A percentile compares a stretch with the other conserved stretches of the same genome.
Conservation (phyloP, 2,888 invertebrate genomes). For the Strigamia transsilvanica region DNA sequence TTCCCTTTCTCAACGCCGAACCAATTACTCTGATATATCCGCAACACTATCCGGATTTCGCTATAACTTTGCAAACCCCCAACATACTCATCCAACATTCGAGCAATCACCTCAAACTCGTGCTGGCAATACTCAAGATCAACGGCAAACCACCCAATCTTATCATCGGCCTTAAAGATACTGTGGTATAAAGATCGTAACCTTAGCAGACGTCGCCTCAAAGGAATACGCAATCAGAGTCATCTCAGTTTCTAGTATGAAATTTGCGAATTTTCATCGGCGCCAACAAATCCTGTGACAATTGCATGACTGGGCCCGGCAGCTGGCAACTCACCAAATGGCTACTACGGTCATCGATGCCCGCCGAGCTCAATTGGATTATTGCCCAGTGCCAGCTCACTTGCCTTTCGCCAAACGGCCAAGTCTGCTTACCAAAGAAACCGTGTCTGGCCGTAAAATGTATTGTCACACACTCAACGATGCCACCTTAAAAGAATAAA, state of each 20-base stretch:
- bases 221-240: conserved; percentile 33
- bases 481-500: conserved; percentile 1
- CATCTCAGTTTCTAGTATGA: conserved; percentile 3
- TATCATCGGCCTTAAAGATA: conserved; percentile 29
- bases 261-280: conserved; percentile 47
- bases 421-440: conserved; percentile 19
- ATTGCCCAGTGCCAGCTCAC: conserved; percentile 42
- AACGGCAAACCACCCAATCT: conserved; percentile 15
- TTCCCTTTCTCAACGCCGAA: conserved; percentile 4
- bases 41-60: conserved; percentile 15
- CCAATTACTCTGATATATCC: conserved; percentile 3
- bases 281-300: conserved; percentile 43
- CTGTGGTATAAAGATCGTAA: conserved; percentile 17
- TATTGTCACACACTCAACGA: conserved; percentile 17
- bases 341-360: conserved; percentile 45
- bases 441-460: conserved; percentile 28
- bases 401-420: conserved; percentile 14
- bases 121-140: conserved; percentile 27
- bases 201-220: conserved; percentile 13
- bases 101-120: conserved; percentile 19
- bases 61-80: neutral
- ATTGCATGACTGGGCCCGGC: conserved; percentile 33
- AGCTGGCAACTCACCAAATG: conserved; percentile 47
- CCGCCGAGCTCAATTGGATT: conserved; percentile 43
- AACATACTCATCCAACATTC: conserved; percentile 21